Conservation (phyloP, 1,140 invertebrate genomes). For the Tetramorium alpestre region DNA sequence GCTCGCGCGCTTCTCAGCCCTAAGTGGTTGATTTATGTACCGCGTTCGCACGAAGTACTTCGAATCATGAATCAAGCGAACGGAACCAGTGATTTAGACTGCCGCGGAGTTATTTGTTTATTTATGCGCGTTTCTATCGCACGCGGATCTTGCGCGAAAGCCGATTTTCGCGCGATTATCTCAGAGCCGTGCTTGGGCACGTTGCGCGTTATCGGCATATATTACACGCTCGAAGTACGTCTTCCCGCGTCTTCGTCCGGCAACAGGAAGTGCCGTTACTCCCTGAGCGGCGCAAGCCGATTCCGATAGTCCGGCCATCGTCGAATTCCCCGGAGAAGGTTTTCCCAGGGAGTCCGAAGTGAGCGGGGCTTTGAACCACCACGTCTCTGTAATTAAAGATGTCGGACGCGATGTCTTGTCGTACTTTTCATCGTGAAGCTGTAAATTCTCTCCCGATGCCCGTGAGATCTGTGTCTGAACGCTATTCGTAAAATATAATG, state of each 20-base stretch:
- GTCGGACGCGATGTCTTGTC: constrained; percentile 15
- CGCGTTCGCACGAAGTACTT: constrained; percentile 11
- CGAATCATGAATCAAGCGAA: constrained; percentile 55
- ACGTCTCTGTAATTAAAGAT: constrained; percentile 43
- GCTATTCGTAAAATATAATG: background rate
- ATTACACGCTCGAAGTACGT: constrained; percentile 45
- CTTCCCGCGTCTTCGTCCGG: constrained; percentile 28
- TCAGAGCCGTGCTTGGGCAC: constrained; percentile 21
- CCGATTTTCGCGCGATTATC: constrained; percentile 57
- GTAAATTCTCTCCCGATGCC: constrained; percentile 17
- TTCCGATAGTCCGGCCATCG: constrained; percentile 39
- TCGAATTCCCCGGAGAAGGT: constrained; percentile 35
- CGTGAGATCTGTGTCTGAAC: background rate
- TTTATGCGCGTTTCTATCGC: constrained; percentile 54
- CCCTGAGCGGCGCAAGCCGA: constrained; percentile 33
- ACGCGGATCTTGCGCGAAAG: constrained; percentile 34
- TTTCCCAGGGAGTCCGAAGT: constrained; percentile 28
- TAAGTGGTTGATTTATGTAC: constrained; percentile 65
- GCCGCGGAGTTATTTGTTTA: constrained; percentile 51
- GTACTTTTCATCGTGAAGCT: constrained; percentile 32
- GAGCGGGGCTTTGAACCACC: background rate
- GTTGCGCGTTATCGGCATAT: constrained; percentile 55
- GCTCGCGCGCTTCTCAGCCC: constrained; percentile 5
- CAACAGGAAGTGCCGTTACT: constrained; percentile 53
- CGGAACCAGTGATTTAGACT: constrained; percentile 62